Evolutionary conservation across 2,797 vertebrate species (phyloP).

Genomic region (Cyclopterus lumpus): DNA sequence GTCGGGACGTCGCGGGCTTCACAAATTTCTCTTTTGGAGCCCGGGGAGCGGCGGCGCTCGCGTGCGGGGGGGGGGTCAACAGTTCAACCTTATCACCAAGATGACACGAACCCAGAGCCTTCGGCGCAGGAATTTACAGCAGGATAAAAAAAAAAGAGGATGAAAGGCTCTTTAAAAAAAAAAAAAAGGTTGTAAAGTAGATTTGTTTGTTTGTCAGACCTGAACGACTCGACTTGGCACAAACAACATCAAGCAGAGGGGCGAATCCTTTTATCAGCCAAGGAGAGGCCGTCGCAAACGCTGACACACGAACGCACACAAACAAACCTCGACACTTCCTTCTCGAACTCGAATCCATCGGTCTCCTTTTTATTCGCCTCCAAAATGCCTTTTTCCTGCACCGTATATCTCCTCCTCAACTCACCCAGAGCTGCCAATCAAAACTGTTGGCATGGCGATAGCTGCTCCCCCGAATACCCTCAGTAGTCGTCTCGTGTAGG

Average conservation of each 20-base stretch:
- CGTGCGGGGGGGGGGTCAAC: conserved; percentile 56
- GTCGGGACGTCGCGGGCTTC: background rate
- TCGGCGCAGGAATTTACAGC: conserved; percentile 70
- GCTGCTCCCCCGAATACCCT: conserved; percentile 42
- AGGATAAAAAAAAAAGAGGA: conserved; percentile 66
- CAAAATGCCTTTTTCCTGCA: background rate
- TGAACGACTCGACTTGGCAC: conserved; percentile 65
- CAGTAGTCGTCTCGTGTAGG: conserved; percentile 55
- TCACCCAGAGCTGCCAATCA: conserved; percentile 59
- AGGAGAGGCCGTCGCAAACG: conserved; percentile 46
- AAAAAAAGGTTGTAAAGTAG: conserved; percentile 73
- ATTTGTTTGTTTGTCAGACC: conserved; percentile 76
- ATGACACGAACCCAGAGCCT: conserved; percentile 58
- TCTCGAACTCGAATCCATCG: background rate
- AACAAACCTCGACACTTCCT: background rate
- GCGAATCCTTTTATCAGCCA: conserved; percentile 58
- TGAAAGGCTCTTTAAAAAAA: conserved; percentile 69
- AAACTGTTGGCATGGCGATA: conserved; percentile 51
- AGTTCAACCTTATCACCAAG: conserved; percentile 54
- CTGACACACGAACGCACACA: background rate
- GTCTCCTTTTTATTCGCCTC: background rate
- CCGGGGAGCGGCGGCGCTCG: background rate
- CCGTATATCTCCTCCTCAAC: background rate
- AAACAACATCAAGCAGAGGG: conserved; percentile 46
- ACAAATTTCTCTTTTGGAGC: conserved; percentile 7